Base-by-base conservation (phyloP, 1,140 invertebrate species). In the Riptortus pedestris region DNA sequence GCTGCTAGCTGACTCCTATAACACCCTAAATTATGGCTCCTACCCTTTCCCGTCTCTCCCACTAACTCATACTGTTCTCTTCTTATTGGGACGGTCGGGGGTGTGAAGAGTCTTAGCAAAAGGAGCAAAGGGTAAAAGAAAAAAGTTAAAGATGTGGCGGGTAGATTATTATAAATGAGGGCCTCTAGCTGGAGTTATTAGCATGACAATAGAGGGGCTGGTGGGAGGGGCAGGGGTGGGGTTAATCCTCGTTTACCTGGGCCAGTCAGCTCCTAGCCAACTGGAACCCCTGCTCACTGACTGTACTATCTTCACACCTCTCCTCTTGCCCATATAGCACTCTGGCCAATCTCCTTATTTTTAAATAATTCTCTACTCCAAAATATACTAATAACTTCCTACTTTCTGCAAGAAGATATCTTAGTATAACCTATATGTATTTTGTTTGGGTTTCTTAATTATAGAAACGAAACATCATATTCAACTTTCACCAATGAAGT, bases 171-270 rank as follows among this genome's bases (percentile, higher is more conserved):
- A 47, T 47, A 47, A 47, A 47, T 47, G 45, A 47, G 45, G n/a
- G 9, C n/a, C n/a, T n/a, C 9, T 20, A 22, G 45, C 11, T 20
- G 22, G 45, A 47, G 45, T 47, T 47, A 47, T 47, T 47, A 47
- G 45, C 45, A 47, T 47, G 45, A 47, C 45, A 47, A 47, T 47
- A 22, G 45, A 12, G 4, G 45, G 45, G n/a, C n/a, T n/a, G n/a
- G n/a, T n/a, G n/a, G n/a, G n/a, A n/a, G n/a, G n/a, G n/a, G n/a
- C n/a, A n/a, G 45, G 45, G 9, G 0, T n/a, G 45, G 45, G 45
- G 45, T n/a, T 47, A 47, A 47, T 47, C 45, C 45, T 9, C 45
- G 45, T 47, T 47, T 47, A 47, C 45, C 45, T 47, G 45, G 7
- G 1, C 3, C 16, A 47, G 45, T 47, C 45, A 5, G 3, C 22